These are phyloP conservation scores for Triplophysa yarkandensis DNA, from an alignment of 2,797 vertebrate species.

Conservation along the genomic window DNA sequence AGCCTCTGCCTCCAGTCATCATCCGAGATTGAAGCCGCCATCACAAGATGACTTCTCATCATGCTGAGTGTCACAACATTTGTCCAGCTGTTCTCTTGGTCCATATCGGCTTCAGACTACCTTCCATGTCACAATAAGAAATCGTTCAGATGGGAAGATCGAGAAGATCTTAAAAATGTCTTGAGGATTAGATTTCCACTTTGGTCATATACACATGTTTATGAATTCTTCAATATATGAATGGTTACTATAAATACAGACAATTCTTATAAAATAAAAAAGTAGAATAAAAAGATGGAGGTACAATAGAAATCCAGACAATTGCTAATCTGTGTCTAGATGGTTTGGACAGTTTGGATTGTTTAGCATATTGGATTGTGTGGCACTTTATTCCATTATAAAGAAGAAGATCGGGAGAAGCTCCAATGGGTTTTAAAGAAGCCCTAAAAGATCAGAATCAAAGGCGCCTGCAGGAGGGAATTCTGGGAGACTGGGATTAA, in stretches of 20 bases:
- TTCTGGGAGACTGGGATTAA: slow-evolving; percentile 10
- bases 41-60: slow-evolving; percentile 44
- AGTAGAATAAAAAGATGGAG: not conserved
- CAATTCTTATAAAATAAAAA: no score
- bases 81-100: not conserved
- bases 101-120: not conserved
- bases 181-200: no score
- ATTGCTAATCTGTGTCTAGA: not conserved
- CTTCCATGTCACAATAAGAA: not conserved
- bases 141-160: not conserved
- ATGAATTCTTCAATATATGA: no score
- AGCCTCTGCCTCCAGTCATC: slow-evolving; percentile 24
- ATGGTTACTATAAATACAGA: no score
- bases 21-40: slow-evolving; percentile 32
- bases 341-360: slow-evolving; percentile 3
- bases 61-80: slow-evolving; percentile 24
- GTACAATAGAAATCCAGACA: not conserved
- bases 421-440: not conserved
- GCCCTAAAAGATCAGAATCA: not conserved
- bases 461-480: slow-evolving; percentile 17
- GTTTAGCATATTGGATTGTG: slow-evolving; percentile 26
- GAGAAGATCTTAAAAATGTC: no score
- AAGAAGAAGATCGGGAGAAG: slow-evolving; percentile 4
- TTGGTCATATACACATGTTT: no score
- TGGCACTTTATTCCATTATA: slow-evolving; percentile 26